Base-by-base conservation (phyloP, 2,797 vertebrate genomes). In the Sylvia borin region DNA sequence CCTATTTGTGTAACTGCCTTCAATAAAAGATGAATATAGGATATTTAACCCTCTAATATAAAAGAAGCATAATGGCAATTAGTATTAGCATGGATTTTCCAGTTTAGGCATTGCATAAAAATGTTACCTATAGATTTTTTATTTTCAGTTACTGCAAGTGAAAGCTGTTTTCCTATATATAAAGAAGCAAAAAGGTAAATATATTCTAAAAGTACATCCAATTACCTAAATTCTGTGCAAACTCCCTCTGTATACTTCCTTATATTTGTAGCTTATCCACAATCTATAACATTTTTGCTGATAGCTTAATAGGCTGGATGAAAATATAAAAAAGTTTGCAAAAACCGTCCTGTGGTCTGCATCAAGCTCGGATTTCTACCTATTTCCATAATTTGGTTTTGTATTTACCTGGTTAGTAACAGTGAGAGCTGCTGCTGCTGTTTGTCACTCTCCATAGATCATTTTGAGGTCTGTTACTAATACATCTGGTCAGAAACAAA, bases 1-100 rank as follows among this genome's bases (percentile, higher is more conserved):
- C 85, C 78, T 96, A 88, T 93, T 97, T 94, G 85, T 73, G 53
- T 95, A 94, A 76, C 94, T 95, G 94, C 96, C 95, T 96, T 90
- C 84, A 83, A 64, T 92, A 47, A 83, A 97, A 93, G 93, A 96
- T 66, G 66, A 64, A 73, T 95, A 78, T 79, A 83, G 45, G 58
- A 89, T 81, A n/a, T 90, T 95, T 86, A 92, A 94, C 76, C 70
- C 58, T 84, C 73, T 92, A 95, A 96, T 93, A 85, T 65, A 62
- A 65, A 95, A 94, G 22, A 78, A 86, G 21, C 29, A 12, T 66
- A 85, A 72, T 36, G 15, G 64, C 48, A 65, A 62, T 85, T 31
- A 36, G 7, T 64, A 32, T 75, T 71, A 54, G 24, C 0, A 0
- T 55, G 75, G 36, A 54, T 92, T 77, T 93, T 68, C 42, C 45